phyloP scores from a whole-genome alignment of 2,888 invertebrate species.

The Drosophila colorata region DNA sequence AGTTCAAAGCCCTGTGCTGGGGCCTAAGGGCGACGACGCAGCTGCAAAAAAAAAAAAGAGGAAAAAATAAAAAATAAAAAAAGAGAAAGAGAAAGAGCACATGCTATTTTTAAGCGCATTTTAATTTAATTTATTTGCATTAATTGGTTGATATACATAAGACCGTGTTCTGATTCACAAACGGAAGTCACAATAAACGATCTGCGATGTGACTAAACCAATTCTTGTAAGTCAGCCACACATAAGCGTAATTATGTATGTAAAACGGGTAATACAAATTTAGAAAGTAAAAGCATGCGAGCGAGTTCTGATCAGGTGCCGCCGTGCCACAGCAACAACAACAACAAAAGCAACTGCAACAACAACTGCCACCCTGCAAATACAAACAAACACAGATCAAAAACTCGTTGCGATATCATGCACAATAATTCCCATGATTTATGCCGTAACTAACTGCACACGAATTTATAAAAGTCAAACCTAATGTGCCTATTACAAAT shows the following conservation, averaged over 20 bases:
- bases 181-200: conserved; percentile 41
- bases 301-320: conserved; percentile 54
- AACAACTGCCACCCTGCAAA: conserved; percentile 13
- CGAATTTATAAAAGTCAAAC: conserved; percentile 22
- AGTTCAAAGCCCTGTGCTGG: conserved; percentile 66
- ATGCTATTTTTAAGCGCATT: conserved; percentile 67
- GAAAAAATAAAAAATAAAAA: conserved; percentile 1
- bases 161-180: conserved; percentile 60
- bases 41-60: conserved; percentile 18
- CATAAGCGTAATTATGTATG: conserved; percentile 26
- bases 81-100: conserved; percentile 30
- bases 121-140: conserved; percentile 72
- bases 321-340: conserved; percentile 27
- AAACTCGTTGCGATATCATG: conserved; percentile 58
- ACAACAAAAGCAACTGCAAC: conserved; percentile 4
- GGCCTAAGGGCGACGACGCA: conserved; percentile 56
- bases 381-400: conserved; percentile 18
- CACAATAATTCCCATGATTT: conserved; percentile 67
- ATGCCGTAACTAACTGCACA: conserved; percentile 45
- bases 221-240: conserved; percentile 63
- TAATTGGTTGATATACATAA: conserved; percentile 60
- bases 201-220: conserved; percentile 52
- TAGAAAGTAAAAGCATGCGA: conserved; percentile 75
- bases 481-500: conserved; percentile 38
- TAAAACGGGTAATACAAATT: conserved; percentile 71